Conservation (phyloP, 2,797 vertebrate species). For the Chrysocyon brachyurus region DNA sequence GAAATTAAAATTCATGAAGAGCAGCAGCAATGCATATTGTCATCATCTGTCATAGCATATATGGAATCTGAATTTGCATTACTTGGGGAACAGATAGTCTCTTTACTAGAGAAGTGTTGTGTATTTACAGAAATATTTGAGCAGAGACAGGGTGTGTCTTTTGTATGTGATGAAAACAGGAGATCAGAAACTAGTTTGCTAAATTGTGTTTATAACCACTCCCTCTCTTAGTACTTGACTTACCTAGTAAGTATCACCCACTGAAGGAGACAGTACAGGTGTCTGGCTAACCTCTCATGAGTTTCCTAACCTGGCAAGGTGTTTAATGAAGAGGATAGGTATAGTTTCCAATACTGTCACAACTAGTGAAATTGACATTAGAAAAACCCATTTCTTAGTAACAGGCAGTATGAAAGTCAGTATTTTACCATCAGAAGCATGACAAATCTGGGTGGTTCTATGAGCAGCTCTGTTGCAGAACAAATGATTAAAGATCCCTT, state of each 20-base stretch:
- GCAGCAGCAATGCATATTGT: neutral
- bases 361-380: neutral
- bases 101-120: conserved; percentile 51
- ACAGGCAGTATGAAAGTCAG: neutral
- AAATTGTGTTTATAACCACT: conserved; percentile 53
- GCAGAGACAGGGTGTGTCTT: conserved; percentile 17
- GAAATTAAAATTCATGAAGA: conserved; percentile 64
- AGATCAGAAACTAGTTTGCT: conserved; percentile 73
- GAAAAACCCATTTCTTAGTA: conserved; percentile 12
- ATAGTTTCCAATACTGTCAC: neutral
- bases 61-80: conserved; percentile 3
- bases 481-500: neutral
- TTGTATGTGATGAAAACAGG: conserved; percentile 58
- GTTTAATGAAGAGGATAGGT: conserved; percentile 4
- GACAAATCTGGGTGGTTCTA: neutral
- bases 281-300: neutral
- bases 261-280: neutral
- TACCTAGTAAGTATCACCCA: neutral
- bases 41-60: neutral
- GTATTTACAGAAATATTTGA: neutral
- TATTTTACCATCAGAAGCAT: neutral
- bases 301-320: neutral
- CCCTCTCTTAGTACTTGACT: conserved; percentile 48
- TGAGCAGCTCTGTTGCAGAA: neutral
- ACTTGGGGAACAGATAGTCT: neutral